phyloP scores from a whole-genome alignment of 2,797 vertebrate species.

The Pagetopsis macropterus region DNA sequence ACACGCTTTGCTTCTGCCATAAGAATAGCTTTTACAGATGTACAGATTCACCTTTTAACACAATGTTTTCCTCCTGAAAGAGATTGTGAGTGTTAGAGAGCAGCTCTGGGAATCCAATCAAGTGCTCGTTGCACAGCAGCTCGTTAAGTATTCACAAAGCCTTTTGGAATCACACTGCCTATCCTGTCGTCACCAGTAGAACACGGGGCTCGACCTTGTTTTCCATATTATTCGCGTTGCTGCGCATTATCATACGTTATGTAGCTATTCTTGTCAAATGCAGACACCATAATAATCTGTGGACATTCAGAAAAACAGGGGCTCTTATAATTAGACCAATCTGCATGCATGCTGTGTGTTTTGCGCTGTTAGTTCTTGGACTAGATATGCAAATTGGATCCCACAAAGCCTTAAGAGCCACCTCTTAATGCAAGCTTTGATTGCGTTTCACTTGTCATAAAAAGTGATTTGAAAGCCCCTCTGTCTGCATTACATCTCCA shows the following conservation, averaged over 20 bases:
- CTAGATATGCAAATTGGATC: constrained; percentile 71
- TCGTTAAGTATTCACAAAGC: constrained; percentile 65
- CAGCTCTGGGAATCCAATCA: constrained; percentile 37
- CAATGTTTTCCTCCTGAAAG: constrained; percentile 13
- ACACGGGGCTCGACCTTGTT: constrained; percentile 63
- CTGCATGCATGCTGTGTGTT: constrained; percentile 66
- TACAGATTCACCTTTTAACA: constrained; percentile 21
- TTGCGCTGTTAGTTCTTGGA: constrained; percentile 58
- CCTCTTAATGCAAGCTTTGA: constrained; percentile 74
- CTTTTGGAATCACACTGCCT: constrained; percentile 52
- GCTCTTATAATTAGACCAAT: constrained; percentile 58
- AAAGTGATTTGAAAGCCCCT: constrained; percentile 69
- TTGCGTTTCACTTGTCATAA: constrained; percentile 72
- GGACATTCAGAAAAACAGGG: constrained; percentile 47
- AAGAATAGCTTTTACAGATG: constrained; percentile 13
- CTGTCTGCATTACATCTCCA: constrained; percentile 74
- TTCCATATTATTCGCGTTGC: constrained; percentile 49
- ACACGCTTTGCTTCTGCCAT: constrained; percentile 2
- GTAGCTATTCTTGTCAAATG: constrained; percentile 50
- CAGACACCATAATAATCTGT: constrained; percentile 53
- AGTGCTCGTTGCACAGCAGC: constrained; percentile 12
- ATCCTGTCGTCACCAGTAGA: constrained; percentile 41
- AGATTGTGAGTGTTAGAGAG: constrained; percentile 14
- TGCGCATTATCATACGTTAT: constrained; percentile 64
- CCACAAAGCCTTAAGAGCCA: constrained; percentile 59